Percentiles rank a stretch among this genome's conserved stretches.
Conservation (phyloP, 2,113 vertebrate species). For the Urocolius indicus region DNA sequence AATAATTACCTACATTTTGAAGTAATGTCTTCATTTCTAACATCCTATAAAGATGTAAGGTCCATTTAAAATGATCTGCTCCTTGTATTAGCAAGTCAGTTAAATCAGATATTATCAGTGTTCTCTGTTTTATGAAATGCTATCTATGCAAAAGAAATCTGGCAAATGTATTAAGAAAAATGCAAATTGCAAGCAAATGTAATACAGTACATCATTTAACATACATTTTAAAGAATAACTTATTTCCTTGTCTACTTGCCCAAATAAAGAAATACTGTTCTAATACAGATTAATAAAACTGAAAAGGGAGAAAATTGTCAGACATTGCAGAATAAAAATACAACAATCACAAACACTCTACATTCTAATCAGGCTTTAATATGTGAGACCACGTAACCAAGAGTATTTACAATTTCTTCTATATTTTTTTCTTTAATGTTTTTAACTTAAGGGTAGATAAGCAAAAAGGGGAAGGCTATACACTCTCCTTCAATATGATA, state of each 20-base stretch:
- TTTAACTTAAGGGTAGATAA: constrained; percentile 19
- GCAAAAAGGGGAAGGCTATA: background rate
- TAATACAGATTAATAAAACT: background rate
- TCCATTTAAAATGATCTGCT: constrained; percentile 81
- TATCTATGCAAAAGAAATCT: constrained; percentile 52
- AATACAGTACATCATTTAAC: constrained; percentile 58
- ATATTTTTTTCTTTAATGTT: constrained; percentile 20
- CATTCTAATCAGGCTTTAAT: constrained; percentile 9
- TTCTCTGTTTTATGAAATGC: constrained; percentile 68
- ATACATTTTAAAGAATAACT: constrained; percentile 61
- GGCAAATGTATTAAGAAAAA: constrained; percentile 53
- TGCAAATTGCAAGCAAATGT: constrained; percentile 65
- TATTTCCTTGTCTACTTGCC: constrained; percentile 42
- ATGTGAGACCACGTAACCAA: background rate
- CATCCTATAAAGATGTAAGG: constrained; percentile 80
- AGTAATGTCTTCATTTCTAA: constrained; percentile 85
- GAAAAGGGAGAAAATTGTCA: background rate
- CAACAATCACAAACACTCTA: background rate
- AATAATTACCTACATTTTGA: constrained; percentile 86
- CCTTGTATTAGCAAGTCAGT: constrained; percentile 79
- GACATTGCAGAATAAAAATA: background rate
- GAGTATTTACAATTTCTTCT: background rate
- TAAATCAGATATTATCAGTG: constrained; percentile 74
- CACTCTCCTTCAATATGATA: constrained; percentile 57
- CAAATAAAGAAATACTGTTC: constrained; percentile 35